Percentiles rank a stretch among this genome's conserved stretches.
Evolutionary conservation across 2,888 invertebrate species (phyloP).

Genomic region (Apocheima hispidaria): DNA sequence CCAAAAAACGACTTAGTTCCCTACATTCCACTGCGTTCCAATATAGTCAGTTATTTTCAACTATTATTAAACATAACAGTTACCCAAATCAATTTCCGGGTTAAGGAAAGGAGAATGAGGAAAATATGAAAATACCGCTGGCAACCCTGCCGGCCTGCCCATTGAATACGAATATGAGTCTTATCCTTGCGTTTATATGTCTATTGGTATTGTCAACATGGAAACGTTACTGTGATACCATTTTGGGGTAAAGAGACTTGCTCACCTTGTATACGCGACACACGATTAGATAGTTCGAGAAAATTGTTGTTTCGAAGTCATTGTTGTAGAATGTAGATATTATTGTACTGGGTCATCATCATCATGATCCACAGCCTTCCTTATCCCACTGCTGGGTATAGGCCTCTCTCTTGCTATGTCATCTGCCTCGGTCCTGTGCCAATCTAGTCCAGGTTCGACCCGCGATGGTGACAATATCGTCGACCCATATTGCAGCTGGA

Average conservation of each 20-base stretch:
- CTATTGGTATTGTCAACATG: conserved; percentile 57
- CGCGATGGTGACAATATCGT: no score
- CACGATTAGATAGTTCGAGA: conserved; percentile 16
- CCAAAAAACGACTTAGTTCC: not conserved
- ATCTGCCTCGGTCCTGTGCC: no score
- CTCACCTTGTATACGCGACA: conserved; percentile 34
- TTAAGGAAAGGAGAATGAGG: not conserved
- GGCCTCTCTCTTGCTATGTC: no score
- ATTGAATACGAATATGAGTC: conserved; percentile 54
- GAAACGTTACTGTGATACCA: conserved; percentile 38
- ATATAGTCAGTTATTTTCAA: not conserved
- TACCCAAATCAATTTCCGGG: not conserved
- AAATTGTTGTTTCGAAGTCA: conserved; percentile 9
- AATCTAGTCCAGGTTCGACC: no score
- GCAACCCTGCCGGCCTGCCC: conserved; percentile 22
- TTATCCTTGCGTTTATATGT: conserved; percentile 56
- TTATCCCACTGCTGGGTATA: no score
- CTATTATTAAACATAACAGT: not conserved
- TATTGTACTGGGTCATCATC: no score
- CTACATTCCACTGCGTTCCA: not conserved
- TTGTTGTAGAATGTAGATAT: no score
- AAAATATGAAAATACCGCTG: not conserved
- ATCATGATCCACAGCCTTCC: no score
- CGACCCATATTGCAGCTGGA: no score
- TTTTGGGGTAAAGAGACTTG: conserved; percentile 27